These are phyloP conservation scores for Drosophila kurseongensis DNA, from an alignment of 1,140 invertebrate genomes.

Conservation along the genomic window DNA sequence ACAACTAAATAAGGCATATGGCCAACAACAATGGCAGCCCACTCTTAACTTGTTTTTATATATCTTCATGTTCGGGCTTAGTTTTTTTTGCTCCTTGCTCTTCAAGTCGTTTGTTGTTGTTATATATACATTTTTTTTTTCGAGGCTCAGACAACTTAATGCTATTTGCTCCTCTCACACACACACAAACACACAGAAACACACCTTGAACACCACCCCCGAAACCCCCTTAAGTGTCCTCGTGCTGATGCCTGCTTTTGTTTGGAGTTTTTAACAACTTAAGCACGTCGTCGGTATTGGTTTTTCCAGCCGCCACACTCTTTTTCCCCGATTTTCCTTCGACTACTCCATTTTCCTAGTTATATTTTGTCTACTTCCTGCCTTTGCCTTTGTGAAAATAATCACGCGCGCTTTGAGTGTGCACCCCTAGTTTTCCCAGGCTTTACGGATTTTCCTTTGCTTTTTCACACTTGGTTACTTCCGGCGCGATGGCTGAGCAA, in stretches of 20 bases:
- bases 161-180: slow-evolving; percentile 68
- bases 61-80: slow-evolving; percentile 55
- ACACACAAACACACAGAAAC: slow-evolving; percentile 32
- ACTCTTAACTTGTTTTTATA: slow-evolving; percentile 27
- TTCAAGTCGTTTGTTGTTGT: slow-evolving; percentile 32
- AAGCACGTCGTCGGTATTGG: slow-evolving; percentile 81
- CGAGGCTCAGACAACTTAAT: slow-evolving; percentile 80
- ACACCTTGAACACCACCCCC: slow-evolving; percentile 3
- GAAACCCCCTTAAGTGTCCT: neutral
- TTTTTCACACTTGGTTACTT: slow-evolving; percentile 82
- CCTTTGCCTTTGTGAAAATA: slow-evolving; percentile 80
- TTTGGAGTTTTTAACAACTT: slow-evolving; percentile 82
- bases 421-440: slow-evolving; percentile 21
- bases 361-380: slow-evolving; percentile 66
- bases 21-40: slow-evolving; percentile 53
- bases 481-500: slow-evolving; percentile 48
- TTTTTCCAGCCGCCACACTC: slow-evolving; percentile 68
- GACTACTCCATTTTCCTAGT: slow-evolving; percentile 27
- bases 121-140: slow-evolving; percentile 44
- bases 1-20: slow-evolving; percentile 75
- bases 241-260: slow-evolving; percentile 51
- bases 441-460: slow-evolving; percentile 67
- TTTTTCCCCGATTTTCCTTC: slow-evolving; percentile 23
- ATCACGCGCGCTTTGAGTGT: slow-evolving; percentile 75
- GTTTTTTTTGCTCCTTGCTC: slow-evolving; percentile 26